Evolutionary conservation across 2,888 invertebrate genomes (phyloP), one percentile per base, ranked within the genome.

Genomic region (Bellardia pandia): DNA sequence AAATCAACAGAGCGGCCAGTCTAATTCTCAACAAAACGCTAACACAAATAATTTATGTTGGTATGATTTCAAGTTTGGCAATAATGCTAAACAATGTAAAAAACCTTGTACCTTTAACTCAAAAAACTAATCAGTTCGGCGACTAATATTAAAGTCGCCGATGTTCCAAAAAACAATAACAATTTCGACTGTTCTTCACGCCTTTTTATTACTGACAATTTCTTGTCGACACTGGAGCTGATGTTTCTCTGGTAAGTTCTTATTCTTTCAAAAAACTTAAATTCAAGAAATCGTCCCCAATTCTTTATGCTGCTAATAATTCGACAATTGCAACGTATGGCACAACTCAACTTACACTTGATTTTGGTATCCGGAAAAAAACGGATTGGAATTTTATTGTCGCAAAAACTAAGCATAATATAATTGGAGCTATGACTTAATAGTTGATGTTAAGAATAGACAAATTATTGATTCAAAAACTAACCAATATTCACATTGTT

Each of bases 181-280:
- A 5, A 9, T 60, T 9, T 60, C 2, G 11, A 60, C 6, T 33
- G 13, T 60, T 60, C 60, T 33, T 60, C 30, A 33, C 60, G 60
- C 14, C 23, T 60, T 13, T 60, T 30, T 60, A 23, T 60, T 13
- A 60, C 58, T 60, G 58, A 60, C 23, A 33, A 60, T 60, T 60
- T 30, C 23, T 60, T 14, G 33, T 60, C 11, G 56, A 56, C 9
- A 56, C 56, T 16, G 56, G 56, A 14, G 37, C 64, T 83, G 40
- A 58, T 88, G 68, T 33, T 80, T 23, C 48, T 60, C 16, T 48
- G 48, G 48, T 48, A 48, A 48, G 48, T 48, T 53, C 53, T 8
- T 0, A 53, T 16, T 53, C 7, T 3, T 53, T n/a, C n/a, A 53
- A 53, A 53, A 53, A 53, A 5, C n/a, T 14, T 53, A 53, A 53